Conservation (phyloP, 2,113 vertebrate species). For the Aphelocoma coerulescens region DNA sequence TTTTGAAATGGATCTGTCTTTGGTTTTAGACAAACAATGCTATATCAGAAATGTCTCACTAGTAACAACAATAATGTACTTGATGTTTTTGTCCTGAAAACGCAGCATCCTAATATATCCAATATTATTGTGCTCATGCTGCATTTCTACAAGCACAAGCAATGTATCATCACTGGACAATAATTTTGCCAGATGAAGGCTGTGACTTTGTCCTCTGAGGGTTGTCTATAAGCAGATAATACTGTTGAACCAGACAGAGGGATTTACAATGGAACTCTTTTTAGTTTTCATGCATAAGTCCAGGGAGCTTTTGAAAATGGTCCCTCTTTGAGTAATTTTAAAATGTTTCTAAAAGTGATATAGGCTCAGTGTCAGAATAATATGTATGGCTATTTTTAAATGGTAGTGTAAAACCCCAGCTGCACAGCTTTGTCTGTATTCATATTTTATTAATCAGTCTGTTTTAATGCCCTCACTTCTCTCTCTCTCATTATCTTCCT, state of each 20-base stretch:
- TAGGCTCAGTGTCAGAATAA: neutral
- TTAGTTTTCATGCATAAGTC: conserved; percentile 15
- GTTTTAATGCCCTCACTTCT: neutral
- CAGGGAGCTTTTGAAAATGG: conserved; percentile 22
- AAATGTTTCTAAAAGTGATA: conserved; percentile 8
- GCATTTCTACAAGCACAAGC: neutral
- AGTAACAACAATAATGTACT: neutral
- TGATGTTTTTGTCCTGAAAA: neutral
- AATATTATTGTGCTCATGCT: neutral
- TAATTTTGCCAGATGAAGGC: neutral
- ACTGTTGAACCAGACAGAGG: conserved; percentile 21
- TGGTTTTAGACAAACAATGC: conserved; percentile 6
- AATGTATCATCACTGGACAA: neutral
- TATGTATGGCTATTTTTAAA: neutral
- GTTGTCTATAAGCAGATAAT: conserved; percentile 24
- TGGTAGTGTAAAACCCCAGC: neutral
- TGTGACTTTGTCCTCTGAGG: conserved; percentile 27
- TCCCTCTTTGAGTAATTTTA: conserved; percentile 23
- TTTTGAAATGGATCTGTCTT: conserved; percentile 9
- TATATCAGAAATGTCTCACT: conserved; percentile 1
- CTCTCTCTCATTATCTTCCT: neutral
- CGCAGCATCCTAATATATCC: neutral
- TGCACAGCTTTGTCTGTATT: neutral
- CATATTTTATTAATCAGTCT: conserved; percentile 43
- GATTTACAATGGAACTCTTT: neutral